These are phyloP conservation scores for Marcusenius ussheri DNA, from an alignment of 2,113 vertebrate genomes.

Conservation along the genomic window DNA sequence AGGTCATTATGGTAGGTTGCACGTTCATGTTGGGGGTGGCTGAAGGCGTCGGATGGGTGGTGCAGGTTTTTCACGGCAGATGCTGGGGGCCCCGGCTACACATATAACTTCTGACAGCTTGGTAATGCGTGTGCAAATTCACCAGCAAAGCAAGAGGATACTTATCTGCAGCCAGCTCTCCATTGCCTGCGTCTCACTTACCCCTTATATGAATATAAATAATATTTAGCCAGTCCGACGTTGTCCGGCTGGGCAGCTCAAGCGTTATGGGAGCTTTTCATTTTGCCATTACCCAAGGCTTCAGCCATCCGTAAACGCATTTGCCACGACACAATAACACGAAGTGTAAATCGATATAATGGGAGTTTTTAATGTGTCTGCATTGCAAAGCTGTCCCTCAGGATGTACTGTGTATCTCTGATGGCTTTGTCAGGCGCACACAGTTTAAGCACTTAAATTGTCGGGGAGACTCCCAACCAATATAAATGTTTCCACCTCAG, in stretches of 20 bases:
- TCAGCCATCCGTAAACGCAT: background rate
- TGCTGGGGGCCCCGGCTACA: background rate
- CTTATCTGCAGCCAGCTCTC: background rate
- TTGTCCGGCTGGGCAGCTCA: background rate
- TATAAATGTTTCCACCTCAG: background rate
- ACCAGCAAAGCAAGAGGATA: background rate
- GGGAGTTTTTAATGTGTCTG: background rate
- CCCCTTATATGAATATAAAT: background rate
- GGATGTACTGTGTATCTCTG: background rate
- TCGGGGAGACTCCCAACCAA: background rate
- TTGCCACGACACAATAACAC: background rate
- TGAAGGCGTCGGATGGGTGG: background rate
- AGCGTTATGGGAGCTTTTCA: background rate
- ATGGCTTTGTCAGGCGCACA: background rate
- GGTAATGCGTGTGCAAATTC: background rate
- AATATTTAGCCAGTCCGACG: background rate
- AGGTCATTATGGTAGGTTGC: background rate
- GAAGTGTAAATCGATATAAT: slow-evolving; percentile 3
- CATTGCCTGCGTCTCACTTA: background rate
- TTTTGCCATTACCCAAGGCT: background rate
- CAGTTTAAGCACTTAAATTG: background rate
- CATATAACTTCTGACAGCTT: background rate
- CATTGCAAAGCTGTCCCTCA: background rate
- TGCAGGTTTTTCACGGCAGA: background rate
- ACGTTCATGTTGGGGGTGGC: background rate